Base-by-base conservation (phyloP, 2,888 invertebrate genomes). In the Lapara coniferarum region DNA sequence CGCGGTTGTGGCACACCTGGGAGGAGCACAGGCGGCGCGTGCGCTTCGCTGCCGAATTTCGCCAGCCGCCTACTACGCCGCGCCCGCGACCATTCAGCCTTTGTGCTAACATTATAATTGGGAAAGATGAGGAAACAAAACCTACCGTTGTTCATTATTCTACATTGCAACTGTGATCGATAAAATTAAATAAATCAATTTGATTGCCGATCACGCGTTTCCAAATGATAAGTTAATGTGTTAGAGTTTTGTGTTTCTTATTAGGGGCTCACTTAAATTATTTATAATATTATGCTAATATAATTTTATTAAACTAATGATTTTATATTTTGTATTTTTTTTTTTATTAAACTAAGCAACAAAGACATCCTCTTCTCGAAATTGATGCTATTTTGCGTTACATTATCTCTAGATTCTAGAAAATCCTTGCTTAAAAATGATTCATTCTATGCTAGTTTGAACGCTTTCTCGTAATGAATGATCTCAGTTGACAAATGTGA, bases 1-100 rank as follows among this genome's bases (percentile, higher is more conserved):
- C 44, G 68, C 57, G 66, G 19, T 19, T 63, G 46, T 78, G 69
- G 70, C 71, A 72, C 77, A 73, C 81, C 83, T 84, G 86, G 16
- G 19, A 49, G 19, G 46, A 46, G 66, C 69, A 59, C 66, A 67
- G 66, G 19, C 30, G 69, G 71, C 83, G 81, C 84, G 80, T 81
- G 81, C 80, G 77, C 75, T 46, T 67, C 74, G 80, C 84, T 81
- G 85, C 86, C 86, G 85, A 86, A 86, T 83, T 86, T 85, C 77
- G 81, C 82, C 71, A 67, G 71, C 69, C 69, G 69, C 71, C 49
- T 63, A 63, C 63, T 70, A 67, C 71, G 72, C 70, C 74, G 69
- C 72, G 74, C 74, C 73, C 69, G 75, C 68, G 51, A 8, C 75
- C 75, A 76, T 77, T 77, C 77, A 79, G 76, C 72, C 74, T 78